These are phyloP conservation scores for Drosophila bipectinata DNA, from an alignment of 1,140 invertebrate species.

Conservation along the genomic window DNA sequence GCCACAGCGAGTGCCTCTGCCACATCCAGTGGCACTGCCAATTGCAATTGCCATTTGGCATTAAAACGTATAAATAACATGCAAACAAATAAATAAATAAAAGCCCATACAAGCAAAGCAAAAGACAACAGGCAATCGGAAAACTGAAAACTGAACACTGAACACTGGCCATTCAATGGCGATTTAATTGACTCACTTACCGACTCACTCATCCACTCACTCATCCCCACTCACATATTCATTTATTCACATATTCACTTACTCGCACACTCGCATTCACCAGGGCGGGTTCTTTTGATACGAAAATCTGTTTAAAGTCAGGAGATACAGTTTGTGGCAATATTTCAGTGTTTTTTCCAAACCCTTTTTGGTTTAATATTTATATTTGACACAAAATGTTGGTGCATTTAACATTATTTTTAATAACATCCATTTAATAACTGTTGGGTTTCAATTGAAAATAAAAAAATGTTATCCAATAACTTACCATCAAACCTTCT, in stretches of 20 bases:
- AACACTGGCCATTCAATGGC: constrained; percentile 44
- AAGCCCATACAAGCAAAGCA: constrained; percentile 38
- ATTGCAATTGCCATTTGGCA: constrained; percentile 65
- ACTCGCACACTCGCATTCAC: not conserved
- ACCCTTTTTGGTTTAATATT: not conserved
- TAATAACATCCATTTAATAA: too few species aligned
- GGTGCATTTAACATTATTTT: too few species aligned
- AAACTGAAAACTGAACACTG: constrained; percentile 20
- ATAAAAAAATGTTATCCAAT: too few species aligned
- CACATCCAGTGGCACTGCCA: constrained; percentile 4
- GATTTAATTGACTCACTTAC: constrained; percentile 65
- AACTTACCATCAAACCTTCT: too few species aligned
- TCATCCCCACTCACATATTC: constrained; percentile 5
- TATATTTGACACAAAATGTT: too few species aligned
- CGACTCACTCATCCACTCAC: constrained; percentile 10
- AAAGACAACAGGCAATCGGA: constrained; percentile 55
- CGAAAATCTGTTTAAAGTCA: constrained; percentile 19
- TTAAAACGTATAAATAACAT: constrained; percentile 73
- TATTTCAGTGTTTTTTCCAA: not conserved
- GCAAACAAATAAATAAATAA: constrained; percentile 51
- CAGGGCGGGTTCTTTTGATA: constrained; percentile 8
- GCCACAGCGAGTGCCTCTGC: not conserved
- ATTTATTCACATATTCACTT: not conserved
- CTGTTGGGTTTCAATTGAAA: too few species aligned
- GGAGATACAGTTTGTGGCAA: constrained; percentile 10